Base-by-base conservation (phyloP, 2,888 invertebrate species). In the Achlya flavicornis region DNA sequence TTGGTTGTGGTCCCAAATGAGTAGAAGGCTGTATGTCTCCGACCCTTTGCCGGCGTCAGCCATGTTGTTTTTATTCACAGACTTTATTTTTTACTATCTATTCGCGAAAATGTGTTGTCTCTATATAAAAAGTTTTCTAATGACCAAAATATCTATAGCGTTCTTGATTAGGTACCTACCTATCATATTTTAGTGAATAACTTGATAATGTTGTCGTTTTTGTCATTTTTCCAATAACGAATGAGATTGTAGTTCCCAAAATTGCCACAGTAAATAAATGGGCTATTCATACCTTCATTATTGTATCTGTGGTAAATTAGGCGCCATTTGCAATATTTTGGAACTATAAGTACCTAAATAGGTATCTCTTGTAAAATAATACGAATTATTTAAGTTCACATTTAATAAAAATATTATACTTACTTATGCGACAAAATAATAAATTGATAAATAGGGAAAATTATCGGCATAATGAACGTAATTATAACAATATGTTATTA, bases 131-230 rank as follows among this genome's bases (percentile, higher is more conserved):
- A 46, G 4, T 43, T 12, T 43, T 43, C 5, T 16, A 53, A 53
- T 19, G 53, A 53, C 53, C 53, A 53, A 53, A 53, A 53, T 53
- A 41, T 66, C 1, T 46, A 19, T 71, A 74, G 68, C 41, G 32
- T 68, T 70, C 74, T 73, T 70, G 48, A 53, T 53, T 19, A n/a
- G n/a, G n/a, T n/a, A n/a, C n/a, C n/a, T n/a, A 26, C 26, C 26
- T 26, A 26, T 2, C 3, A 19, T 48, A 48, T 48, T 62, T 67
- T 66, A 68, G 68, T 60, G 57, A 65, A 57, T 58, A 64, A 59
- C 46, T 60, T 67, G 64, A 66, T 66, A 69, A 70, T 65, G 62
- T 70, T 10, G 53, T 53, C 19, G 53, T 53, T 53, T 53, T 53
- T 53, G 53, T 19, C 53, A 53, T 53, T 53, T 53, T 53, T 53